Base-by-base conservation (phyloP, 2,888 invertebrate species). In the Xestobium rufovillosum region DNA sequence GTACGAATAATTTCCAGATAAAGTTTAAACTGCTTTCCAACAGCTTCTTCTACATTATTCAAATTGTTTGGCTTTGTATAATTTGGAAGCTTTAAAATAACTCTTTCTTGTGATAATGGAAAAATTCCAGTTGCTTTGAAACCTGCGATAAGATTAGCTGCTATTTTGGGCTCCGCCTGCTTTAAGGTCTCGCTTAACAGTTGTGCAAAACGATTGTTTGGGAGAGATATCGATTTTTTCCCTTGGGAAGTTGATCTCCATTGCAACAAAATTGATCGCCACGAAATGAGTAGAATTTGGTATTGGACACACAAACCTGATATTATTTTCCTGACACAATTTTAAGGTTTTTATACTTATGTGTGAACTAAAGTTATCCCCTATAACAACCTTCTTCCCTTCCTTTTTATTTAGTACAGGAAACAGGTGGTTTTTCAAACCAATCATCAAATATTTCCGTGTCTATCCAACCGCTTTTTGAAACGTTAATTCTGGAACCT, bases 51-150 rank as follows among this genome's bases (percentile, higher is more conserved):
- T n/a, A n/a, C n/a, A n/a, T n/a, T n/a, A n/a, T n/a, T n/a, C n/a
- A n/a, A n/a, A n/a, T n/a, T n/a, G n/a, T n/a, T n/a, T n/a, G n/a
- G n/a, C n/a, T n/a, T n/a, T n/a, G n/a, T n/a, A n/a, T n/a, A n/a
- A n/a, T n/a, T n/a, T n/a, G n/a, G n/a, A n/a, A n/a, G n/a, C n/a
- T n/a, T n/a, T n/a, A n/a, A n/a, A n/a, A n/a, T n/a, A n/a, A n/a
- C n/a, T n/a, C n/a, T n/a, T n/a, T n/a, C n/a, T n/a, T n/a, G n/a
- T n/a, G n/a, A n/a, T n/a, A n/a, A n/a, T n/a, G n/a, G n/a, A n/a
- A n/a, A n/a, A n/a, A 33, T 19, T 14, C 34, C 34, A 33, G 34
- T 33, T 27, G 34, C 26, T 33, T 26, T 23, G 13, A 33, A 33
- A 2, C 34, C 34, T 14, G 34, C 25, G 15, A 33, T 33, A 33